Conservation (phyloP, 2,113 vertebrate genomes). For the Ellobius talpinus region DNA sequence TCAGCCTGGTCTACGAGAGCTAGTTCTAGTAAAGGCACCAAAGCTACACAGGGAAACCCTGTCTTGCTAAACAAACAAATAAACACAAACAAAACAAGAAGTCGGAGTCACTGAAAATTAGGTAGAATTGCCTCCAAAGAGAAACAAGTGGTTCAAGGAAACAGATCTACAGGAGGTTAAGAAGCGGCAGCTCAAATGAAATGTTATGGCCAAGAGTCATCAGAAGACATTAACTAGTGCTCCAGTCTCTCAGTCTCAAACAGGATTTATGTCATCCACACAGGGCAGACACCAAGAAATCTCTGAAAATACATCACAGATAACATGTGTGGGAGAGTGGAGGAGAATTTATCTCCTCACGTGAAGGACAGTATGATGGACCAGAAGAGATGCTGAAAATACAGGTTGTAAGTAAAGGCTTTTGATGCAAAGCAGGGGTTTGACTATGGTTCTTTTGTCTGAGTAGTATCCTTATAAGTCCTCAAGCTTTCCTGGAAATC, state of each 20-base stretch:
- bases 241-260: background rate
- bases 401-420: background rate
- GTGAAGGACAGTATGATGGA: background rate
- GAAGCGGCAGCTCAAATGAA: conserved; percentile 30
- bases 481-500: conserved; percentile 11
- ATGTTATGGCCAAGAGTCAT: background rate
- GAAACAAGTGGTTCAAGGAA: conserved; percentile 16
- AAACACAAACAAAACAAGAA: background rate
- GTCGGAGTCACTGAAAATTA: background rate
- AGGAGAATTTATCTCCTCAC: background rate
- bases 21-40: too few species aligned
- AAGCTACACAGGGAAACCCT: too few species aligned
- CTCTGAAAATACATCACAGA: conserved; percentile 42
- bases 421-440: conserved; percentile 43
- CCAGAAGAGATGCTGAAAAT: conserved; percentile 36
- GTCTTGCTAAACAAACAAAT: too few species aligned
- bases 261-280: conserved; percentile 19
- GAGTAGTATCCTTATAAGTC: background rate
- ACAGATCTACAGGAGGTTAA: background rate
- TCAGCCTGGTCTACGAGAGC: too few species aligned
- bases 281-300: conserved; percentile 20
- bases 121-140: conserved; percentile 16
- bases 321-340: background rate
- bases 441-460: conserved; percentile 26
- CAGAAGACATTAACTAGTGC: conserved; percentile 37